Percentiles rank a stretch among this genome's conserved stretches.
Evolutionary conservation across 2,888 invertebrate genomes (phyloP).

Genomic region (Abscondita cerata): DNA sequence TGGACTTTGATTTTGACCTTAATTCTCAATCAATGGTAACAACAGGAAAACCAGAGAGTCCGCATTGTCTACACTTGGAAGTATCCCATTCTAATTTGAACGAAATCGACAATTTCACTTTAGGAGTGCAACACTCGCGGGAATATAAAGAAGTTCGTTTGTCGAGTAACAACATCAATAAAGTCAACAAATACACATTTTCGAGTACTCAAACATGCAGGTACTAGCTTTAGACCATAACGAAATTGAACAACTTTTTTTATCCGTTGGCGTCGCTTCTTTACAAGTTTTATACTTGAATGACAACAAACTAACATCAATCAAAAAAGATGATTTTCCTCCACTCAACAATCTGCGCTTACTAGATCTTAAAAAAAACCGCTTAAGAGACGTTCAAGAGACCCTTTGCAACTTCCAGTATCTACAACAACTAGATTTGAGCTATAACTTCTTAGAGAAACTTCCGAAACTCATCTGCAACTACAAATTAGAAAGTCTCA

Average conservation of each 20-base stretch:
- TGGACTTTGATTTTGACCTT: not conserved
- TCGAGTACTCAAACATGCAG: conserved; percentile 3
- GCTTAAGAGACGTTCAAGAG: not conserved
- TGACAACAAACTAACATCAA: not conserved
- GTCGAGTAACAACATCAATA: not conserved
- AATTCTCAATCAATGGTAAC: not conserved
- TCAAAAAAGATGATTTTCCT: conserved; percentile 2
- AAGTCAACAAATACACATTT: conserved; percentile 6
- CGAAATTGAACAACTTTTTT: not conserved
- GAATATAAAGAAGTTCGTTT: conserved; percentile 10
- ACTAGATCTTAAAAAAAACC: conserved; percentile 9
- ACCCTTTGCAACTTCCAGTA: conserved; percentile 10
- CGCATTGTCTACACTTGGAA: conserved; percentile 6
- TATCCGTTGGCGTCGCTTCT: not conserved
- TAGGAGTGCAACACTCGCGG: not conserved
- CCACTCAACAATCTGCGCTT: not conserved
- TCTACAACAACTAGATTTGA: not conserved
- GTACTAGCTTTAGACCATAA: conserved; percentile 12
- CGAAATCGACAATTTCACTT: not conserved
- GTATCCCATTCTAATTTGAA: conserved; percentile 8
- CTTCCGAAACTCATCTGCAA: not conserved
- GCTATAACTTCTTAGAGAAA: not conserved
- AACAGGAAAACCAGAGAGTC: not conserved
- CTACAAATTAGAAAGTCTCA: not conserved
- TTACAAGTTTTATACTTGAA: conserved; percentile 12